Base-by-base conservation (phyloP, 1,140 invertebrate species). In the Euwallacea fornicatus region DNA sequence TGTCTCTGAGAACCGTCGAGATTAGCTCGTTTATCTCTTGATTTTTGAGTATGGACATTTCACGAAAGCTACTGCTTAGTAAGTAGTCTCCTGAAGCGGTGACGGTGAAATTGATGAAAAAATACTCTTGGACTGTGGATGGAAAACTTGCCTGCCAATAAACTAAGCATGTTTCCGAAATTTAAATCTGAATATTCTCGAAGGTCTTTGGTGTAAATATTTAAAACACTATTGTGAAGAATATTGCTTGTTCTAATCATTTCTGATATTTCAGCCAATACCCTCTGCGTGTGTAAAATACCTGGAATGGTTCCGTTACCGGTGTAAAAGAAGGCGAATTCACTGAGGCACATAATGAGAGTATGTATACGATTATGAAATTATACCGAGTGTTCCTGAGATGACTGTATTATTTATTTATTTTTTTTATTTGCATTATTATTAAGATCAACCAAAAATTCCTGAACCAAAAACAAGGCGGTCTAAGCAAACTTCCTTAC, bases 181-280 rank as follows among this genome's bases (percentile, higher is more conserved):
- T 91, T 89, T 88, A 97, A 91, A 80, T 95, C 92, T 62, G 88
- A 84, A 11, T 87, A 81, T 33, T 84, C 80, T 71, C 88, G 84
- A 60, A 78, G 78, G 83, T 84, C 66, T 13, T 75, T 66, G 8
- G 66, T 21, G 11, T 77, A 53, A 33, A 80, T 71, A 66, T 78
- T 81, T 53, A 80, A 53, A 46, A 82, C 50, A 76, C 91, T 91
- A 83, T 96, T 95, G 81, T 99, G 97, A 15, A 98, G 91, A 53
- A 98, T 83, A 82, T 97, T 93, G 65, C 95, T 95, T 9, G 94
- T 98, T 64, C 97, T 89, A 71, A 99, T 97, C 96, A 99, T 98
- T 86, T 99, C 97, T 0, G 94, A 94, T 11, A 98, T 91, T 84
- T 98, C 94, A 0, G 96, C 95, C 56, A 99, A 83, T 13, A 91